phyloP scores from a whole-genome alignment of 2,888 invertebrate genomes.

The Craniophora ligustri region DNA sequence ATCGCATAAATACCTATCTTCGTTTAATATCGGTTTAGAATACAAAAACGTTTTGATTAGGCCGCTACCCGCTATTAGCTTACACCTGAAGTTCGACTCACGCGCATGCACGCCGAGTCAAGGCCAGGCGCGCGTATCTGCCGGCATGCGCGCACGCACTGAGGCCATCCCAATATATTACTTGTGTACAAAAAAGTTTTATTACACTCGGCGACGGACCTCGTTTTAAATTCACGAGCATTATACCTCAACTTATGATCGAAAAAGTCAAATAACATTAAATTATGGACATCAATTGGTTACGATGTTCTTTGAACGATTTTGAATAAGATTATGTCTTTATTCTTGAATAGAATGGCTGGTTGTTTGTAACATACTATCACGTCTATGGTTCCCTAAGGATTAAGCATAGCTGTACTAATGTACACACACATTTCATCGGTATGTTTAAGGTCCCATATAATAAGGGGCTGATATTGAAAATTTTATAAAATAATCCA shows the following conservation, averaged over 20 bases:
- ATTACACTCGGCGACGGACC: slow-evolving; percentile 49
- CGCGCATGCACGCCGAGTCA: slow-evolving; percentile 57
- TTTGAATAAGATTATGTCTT: neutral
- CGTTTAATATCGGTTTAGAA: slow-evolving; percentile 6
- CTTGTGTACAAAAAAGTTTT: slow-evolving; percentile 61
- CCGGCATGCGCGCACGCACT: slow-evolving; percentile 52
- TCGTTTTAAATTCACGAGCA: slow-evolving; percentile 35
- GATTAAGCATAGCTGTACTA: too few species aligned
- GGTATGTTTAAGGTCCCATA: too few species aligned
- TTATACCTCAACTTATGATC: slow-evolving; percentile 21
- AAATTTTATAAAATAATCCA: too few species aligned
- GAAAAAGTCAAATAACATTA: slow-evolving; percentile 15
- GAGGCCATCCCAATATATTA: slow-evolving; percentile 63
- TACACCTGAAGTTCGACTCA: slow-evolving; percentile 33
- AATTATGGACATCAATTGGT: slow-evolving; percentile 12
- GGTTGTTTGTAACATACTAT: slow-evolving; percentile 18
- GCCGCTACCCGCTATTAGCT: slow-evolving; percentile 42
- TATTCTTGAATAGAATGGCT: neutral
- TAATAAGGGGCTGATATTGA: too few species aligned
- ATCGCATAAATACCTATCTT: neutral
- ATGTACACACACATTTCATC: too few species aligned
- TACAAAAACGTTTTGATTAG: slow-evolving; percentile 12
- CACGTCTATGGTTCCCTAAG: too few species aligned
- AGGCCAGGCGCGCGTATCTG: slow-evolving; percentile 68
- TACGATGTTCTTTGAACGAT: slow-evolving; percentile 6